Evolutionary conservation across 1,140 invertebrate genomes (phyloP).

Genomic region (Heliconius nattereri): DNA sequence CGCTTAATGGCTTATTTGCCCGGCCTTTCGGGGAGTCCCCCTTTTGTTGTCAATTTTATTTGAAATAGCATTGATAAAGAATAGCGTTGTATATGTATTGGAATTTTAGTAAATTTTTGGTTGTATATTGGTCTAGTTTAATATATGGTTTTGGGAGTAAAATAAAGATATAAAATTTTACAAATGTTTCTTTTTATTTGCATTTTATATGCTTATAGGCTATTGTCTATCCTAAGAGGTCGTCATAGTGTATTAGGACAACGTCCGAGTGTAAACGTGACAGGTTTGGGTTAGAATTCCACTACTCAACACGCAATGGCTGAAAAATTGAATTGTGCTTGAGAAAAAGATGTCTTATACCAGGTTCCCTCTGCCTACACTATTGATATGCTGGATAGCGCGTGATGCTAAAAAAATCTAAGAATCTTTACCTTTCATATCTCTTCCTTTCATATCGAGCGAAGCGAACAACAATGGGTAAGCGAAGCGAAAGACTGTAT

Average conservation of each 20-base stretch:
- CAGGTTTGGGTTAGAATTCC: too few relatives aligned
- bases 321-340: too few relatives aligned
- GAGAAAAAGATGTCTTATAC: neutral
- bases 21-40: constrained; percentile 65
- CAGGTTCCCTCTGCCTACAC: neutral
- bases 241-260: too few relatives aligned
- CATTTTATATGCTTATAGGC: too few relatives aligned
- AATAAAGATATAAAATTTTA: neutral
- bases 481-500: neutral
- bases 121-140: neutral
- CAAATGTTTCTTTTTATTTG: neutral
- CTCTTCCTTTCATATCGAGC: too few relatives aligned
- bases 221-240: too few relatives aligned
- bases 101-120: constrained; percentile 1
- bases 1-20: constrained; percentile 79
- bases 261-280: neutral
- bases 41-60: constrained; percentile 74
- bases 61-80: constrained; percentile 12
- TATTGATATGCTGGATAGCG: neutral
- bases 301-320: too few relatives aligned
- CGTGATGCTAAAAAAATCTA: neutral
- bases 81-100: constrained; percentile 15
- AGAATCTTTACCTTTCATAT: too few relatives aligned
- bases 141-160: neutral
- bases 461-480: too few relatives aligned